Evolutionary conservation across 2,888 invertebrate species (phyloP).

Genomic region (Syrista parreyssii): DNA sequence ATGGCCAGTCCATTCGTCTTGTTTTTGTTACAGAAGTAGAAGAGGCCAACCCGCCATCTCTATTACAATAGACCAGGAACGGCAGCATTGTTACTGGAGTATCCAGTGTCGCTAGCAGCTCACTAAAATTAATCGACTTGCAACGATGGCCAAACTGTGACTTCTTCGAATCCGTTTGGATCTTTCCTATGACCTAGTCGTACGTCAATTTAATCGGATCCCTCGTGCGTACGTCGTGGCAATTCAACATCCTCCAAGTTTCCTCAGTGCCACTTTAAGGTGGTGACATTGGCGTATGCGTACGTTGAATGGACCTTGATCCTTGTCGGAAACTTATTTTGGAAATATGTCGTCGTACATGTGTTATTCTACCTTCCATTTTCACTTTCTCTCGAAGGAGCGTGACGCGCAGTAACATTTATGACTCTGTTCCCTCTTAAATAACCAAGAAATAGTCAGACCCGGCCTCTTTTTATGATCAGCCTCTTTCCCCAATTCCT

Average conservation of each 20-base stretch:
- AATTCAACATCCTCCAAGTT: background rate
- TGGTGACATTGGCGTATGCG: background rate
- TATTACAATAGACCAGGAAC: conserved; percentile 43
- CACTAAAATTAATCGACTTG: conserved; percentile 45
- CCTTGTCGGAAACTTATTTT: background rate
- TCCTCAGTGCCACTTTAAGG: background rate
- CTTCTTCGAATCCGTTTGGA: conserved; percentile 32
- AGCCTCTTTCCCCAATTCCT: conserved; percentile 9
- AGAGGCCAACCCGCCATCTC: conserved; percentile 31
- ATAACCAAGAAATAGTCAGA: conserved; percentile 21
- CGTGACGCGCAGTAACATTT: conserved; percentile 15
- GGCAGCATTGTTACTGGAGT: conserved; percentile 46
- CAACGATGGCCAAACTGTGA: conserved; percentile 40
- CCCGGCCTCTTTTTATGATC: conserved; percentile 20
- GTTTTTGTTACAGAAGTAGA: conserved; percentile 48
- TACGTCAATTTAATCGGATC: background rate
- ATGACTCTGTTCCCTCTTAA: conserved; percentile 17
- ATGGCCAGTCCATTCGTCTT: conserved; percentile 56
- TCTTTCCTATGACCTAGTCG: background rate
- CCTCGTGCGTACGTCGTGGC: background rate
- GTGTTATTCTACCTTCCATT: background rate
- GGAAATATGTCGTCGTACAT: background rate
- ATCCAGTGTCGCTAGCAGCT: conserved; percentile 49
- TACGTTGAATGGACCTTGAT: background rate
- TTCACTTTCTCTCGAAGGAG: conserved; percentile 11